Base-by-base conservation (phyloP, 2,113 vertebrate genomes). In the Scophthalmus maximus region DNA sequence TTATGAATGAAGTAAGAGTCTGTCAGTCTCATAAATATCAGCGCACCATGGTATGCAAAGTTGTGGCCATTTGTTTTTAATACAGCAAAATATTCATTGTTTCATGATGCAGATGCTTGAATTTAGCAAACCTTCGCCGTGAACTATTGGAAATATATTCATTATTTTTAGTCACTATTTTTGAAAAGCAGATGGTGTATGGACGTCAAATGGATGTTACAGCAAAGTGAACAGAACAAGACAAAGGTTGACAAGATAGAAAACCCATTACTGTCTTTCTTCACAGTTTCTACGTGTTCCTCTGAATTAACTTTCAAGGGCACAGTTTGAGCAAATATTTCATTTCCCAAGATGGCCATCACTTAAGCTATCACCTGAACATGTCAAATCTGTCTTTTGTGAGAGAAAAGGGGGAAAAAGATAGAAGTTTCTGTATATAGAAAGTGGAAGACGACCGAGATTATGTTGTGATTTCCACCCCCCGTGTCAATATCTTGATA, bases 291-390 rank as follows among this genome's bases (percentile, higher is more conserved):
- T 40, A 23, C 65, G 62, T 76, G 78, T 84, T 87, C 75, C 66
- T 74, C 63, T 82, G 79, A 90, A 89, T 88, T 88, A 81, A 83
- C 79, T 92, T 92, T 91, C 88, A 90, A 92, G 89, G 86, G 76
- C 84, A 87, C 69, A 83, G 85, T 82, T 88, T 86, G 68, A 69
- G 79, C 87, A 91, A 90, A 93, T 91, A 88, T 90, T 85, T 90
- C 50, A 91, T 88, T 88, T 89, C 67, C 87, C 84, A 87, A 85
- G 79, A 88, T 86, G 84, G 79, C 85, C 87, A 91, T 90, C 88
- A 82, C 82, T 91, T 85, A 88, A 76, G 72, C 76, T 88, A 78
- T 83, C 73, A 71, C 79, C 80, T 83, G 79, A 85, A 79, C 77
- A 87, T 84, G 88, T 91, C 71, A 87, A 88, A 90, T 77, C 75